These are phyloP conservation scores for Protosalanx chinensis DNA, from an alignment of 2,797 vertebrate genomes.

Conservation along the genomic window DNA sequence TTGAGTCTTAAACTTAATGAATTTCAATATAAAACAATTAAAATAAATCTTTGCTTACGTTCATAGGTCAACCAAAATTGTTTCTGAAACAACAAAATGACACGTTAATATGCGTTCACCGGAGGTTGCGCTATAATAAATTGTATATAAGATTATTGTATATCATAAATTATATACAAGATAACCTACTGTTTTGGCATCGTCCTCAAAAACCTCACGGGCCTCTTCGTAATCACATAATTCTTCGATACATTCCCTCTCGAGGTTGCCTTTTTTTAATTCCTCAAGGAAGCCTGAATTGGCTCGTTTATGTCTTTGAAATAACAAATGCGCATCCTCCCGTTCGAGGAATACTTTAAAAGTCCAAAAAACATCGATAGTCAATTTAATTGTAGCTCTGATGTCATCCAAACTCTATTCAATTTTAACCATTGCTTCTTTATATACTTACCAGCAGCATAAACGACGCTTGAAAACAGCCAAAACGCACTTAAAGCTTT, in stretches of 20 bases:
- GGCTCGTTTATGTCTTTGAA: conserved; percentile 55
- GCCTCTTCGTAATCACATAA: conserved; percentile 82
- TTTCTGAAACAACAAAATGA: conserved; percentile 46
- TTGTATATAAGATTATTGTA: neutral
- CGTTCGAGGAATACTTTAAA: conserved; percentile 46
- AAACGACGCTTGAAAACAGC: conserved; percentile 16
- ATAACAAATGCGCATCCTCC: conserved; percentile 39
- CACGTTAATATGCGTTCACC: neutral
- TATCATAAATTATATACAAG: neutral
- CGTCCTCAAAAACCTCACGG: conserved; percentile 77
- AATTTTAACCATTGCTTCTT: neutral
- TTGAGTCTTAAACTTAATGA: no score
- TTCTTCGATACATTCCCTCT: conserved; percentile 81
- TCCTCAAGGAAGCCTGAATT: conserved; percentile 75
- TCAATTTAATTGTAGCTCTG: neutral
- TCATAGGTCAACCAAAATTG: conserved; percentile 64
- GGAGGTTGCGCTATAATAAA: neutral
- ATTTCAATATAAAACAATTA: neutral
- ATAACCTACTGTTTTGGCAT: conserved; percentile 62
- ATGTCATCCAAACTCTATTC: neutral
- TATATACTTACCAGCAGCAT: conserved; percentile 28
- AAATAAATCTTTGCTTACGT: conserved; percentile 46
- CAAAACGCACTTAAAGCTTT: conserved; percentile 33
- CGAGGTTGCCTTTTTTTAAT: conserved; percentile 74
- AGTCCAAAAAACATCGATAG: neutral